A percentile compares a stretch with the other conserved stretches of the same genome.
These are phyloP conservation scores for Ammodytes dubius DNA, from an alignment of 2,113 vertebrate species.

Conservation along the genomic window DNA sequence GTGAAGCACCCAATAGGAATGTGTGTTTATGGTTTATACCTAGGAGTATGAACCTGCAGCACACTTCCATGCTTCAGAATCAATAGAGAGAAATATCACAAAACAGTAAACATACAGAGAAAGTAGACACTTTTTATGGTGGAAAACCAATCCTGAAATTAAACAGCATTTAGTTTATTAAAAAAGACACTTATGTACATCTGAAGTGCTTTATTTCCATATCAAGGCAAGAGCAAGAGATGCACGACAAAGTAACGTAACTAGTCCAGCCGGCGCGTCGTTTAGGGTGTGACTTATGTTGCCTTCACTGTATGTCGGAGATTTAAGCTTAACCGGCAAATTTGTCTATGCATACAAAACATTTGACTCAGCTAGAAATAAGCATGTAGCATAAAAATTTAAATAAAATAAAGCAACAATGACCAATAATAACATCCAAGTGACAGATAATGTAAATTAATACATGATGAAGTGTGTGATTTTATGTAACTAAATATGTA, in stretches of 20 bases:
- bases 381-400: too few relatives aligned
- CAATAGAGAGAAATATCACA: too few relatives aligned
- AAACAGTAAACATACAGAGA: background rate
- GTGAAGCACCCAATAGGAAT: background rate
- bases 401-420: too few relatives aligned
- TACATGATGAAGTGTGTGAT: too few relatives aligned
- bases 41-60: background rate
- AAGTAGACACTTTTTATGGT: background rate
- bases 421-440: too few relatives aligned
- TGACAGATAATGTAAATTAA: too few relatives aligned
- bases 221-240: background rate
- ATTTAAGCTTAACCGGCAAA: accelerated
- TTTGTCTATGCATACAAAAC: background rate
- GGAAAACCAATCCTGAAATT: background rate
- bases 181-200: background rate
- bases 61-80: background rate
- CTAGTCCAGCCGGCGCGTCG: background rate
- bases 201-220: background rate
- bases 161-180: background rate
- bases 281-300: slow-evolving; percentile 49
- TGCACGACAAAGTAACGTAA: background rate
- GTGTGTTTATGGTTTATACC: background rate
- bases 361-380: too few relatives aligned
- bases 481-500: too few relatives aligned
- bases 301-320: slow-evolving; percentile 16